Conservation (phyloP, 2,888 invertebrate genomes). For the Melanostoma scalare region DNA sequence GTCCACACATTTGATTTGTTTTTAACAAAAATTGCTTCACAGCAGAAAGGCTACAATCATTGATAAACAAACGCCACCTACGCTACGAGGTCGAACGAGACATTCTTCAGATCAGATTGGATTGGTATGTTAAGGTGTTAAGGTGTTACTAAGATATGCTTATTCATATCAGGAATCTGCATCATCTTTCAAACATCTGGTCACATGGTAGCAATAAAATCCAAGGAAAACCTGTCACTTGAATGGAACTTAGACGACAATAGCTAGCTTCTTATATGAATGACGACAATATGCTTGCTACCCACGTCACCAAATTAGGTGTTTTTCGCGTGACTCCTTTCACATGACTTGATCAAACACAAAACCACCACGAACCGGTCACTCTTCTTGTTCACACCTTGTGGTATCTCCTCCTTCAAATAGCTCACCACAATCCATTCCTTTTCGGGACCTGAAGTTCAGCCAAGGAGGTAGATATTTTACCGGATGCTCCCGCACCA, state of each 20-base stretch:
- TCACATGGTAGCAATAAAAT: slow-evolving; percentile 6
- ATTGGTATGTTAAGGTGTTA: no score
- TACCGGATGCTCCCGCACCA: slow-evolving; percentile 37
- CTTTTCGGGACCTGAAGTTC: slow-evolving; percentile 38
- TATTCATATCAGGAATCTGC: neutral
- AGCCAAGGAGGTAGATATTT: slow-evolving; percentile 25
- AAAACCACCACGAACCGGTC: slow-evolving; percentile 53
- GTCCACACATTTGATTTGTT: neutral
- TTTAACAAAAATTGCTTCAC: neutral
- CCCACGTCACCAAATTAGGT: slow-evolving; percentile 57
- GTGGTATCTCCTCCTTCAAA: slow-evolving; percentile 9
- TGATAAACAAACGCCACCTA: no score
- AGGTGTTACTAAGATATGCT: neutral
- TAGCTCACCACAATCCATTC: neutral
- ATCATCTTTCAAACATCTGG: slow-evolving; percentile 7
- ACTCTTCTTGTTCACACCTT: slow-evolving; percentile 55
- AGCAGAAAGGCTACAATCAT: no score
- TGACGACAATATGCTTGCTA: slow-evolving; percentile 6
- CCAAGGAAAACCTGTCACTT: slow-evolving; percentile 6
- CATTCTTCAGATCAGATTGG: no score
- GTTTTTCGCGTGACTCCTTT: slow-evolving; percentile 79
- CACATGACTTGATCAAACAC: slow-evolving; percentile 73
- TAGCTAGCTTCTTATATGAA: neutral
- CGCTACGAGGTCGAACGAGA: no score
- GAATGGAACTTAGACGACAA: neutral